Percentiles rank a stretch among this genome's conserved stretches.
Conservation (phyloP, 1,140 invertebrate genomes). For the Nomia melanderi region DNA sequence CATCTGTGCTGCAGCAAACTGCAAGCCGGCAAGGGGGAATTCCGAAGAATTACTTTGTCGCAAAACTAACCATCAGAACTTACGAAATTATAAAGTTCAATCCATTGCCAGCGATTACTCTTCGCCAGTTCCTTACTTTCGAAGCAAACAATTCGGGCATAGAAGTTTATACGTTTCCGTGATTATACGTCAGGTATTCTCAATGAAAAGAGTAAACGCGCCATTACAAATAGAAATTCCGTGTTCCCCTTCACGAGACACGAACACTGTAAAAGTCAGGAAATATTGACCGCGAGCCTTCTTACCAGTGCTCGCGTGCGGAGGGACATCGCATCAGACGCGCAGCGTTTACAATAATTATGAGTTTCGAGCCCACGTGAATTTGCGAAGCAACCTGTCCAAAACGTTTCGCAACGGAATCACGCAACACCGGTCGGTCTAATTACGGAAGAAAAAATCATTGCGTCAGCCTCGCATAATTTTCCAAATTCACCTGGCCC, state of each 20-base stretch:
- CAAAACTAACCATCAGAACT: no score
- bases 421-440: background rate
- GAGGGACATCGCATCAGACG: constrained; percentile 10
- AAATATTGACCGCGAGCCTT: background rate
- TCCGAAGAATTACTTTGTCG: no score
- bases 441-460: constrained; percentile 15
- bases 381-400: background rate
- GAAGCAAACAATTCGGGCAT: background rate
- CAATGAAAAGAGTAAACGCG: background rate
- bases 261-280: background rate
- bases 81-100: no score
- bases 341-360: constrained; percentile 43
- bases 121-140: no score
- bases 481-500: constrained; percentile 10
- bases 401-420: background rate
- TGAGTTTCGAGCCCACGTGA: background rate
- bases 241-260: background rate
- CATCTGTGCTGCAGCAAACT: no score
- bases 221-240: background rate
- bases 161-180: background rate
- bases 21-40: no score
- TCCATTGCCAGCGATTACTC: no score
- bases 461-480: background rate
- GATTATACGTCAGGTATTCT: background rate
- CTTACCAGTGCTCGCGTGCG: constrained; percentile 29